phyloP scores from a whole-genome alignment of 2,888 invertebrate genomes.

The Coleophora deauratella region DNA sequence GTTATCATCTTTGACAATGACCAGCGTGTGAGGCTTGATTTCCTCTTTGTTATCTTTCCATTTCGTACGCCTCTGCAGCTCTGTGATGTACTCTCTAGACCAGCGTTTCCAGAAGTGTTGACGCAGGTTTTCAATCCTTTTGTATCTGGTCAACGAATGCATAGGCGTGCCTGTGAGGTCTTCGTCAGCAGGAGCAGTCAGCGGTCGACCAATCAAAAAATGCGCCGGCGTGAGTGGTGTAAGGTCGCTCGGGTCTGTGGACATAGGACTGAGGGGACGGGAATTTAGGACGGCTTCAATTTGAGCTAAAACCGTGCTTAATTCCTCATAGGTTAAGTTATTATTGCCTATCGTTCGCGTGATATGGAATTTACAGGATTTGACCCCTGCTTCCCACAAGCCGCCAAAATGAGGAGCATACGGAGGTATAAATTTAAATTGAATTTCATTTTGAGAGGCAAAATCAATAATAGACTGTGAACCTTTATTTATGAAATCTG shows the following conservation, averaged over 20 bases:
- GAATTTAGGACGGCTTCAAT: neutral
- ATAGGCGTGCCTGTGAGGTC: slow-evolving; percentile 2
- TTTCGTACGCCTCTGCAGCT: neutral
- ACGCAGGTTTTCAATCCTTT: slow-evolving; percentile 11
- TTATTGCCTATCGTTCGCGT: neutral
- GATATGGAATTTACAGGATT: neutral
- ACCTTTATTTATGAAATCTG: neutral
- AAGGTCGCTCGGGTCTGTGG: slow-evolving; percentile 7
- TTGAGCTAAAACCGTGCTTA: neutral
- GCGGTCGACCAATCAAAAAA: too few relatives aligned
- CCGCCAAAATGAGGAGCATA: slow-evolving; percentile 8
- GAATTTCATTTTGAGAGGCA: slow-evolving; percentile 2
- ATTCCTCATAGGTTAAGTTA: neutral
- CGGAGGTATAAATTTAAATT: slow-evolving; percentile 7
- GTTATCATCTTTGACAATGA: neutral
- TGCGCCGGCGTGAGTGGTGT: slow-evolving; percentile 3
- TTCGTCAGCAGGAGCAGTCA: slow-evolving; percentile 7
- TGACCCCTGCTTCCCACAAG: slow-evolving; percentile 8
- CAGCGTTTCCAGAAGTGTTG: too few relatives aligned
- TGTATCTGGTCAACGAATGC: slow-evolving; percentile 5
- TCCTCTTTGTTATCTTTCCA: neutral
- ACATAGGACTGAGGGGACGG: slow-evolving; percentile 5
- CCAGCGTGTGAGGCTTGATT: neutral
- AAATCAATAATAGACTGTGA: slow-evolving; percentile 1
- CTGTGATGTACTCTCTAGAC: neutral